Base-by-base conservation (phyloP, 1,140 invertebrate species). In the Drosophila watanabei region DNA sequence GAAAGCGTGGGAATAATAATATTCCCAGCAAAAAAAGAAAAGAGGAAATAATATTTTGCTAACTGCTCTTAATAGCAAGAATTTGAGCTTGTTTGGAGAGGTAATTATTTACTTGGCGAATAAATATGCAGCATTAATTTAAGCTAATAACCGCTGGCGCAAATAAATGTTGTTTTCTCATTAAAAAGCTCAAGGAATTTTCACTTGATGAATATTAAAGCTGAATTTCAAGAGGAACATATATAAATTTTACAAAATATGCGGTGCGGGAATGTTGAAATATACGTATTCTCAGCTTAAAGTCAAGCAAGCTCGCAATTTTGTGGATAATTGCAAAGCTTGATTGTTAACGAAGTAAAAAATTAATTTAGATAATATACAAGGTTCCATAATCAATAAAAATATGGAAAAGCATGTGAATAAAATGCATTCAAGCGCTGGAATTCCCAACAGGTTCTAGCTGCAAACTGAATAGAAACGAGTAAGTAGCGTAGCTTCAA, bases 71-170 rank as follows among this genome's bases (percentile, higher is more conserved):
- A 57, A 57, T 57, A 57, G 54, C 54, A n/a, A 9, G 54, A 57
- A 57, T 57, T 39, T 39, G 35, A 57, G 54, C 35, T 57, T 57
- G 33, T 57, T 57, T 57, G 54, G 35, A 24, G 35, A 24, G 54
- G 54, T 57, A 57, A 57, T 57, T 57, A 39, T 57, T 57, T 35
- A 57, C 54, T 57, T 57, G 35, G 54, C 54, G 54, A 57, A 57
- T 57, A 39, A 57, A 57, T 57, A 39, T 18, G n/a, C 35, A 57
- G 10, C 20, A 39, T 57, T 57, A 57, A 57, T 57, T 57, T 57
- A 28, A 37, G 35, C 33, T 57, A 24, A 57, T 57, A 41, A 16
- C 52, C 20, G 14, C 52, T 56, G 52, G 52, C 18, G 33, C n/a
- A 33, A 13, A 18, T 33, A 33, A 33, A 52, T 33, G 30, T 52